Evolutionary conservation across 2,797 vertebrate species (phyloP), one percentile per base, ranked within the genome.

Genomic region (Octomys mimax): DNA sequence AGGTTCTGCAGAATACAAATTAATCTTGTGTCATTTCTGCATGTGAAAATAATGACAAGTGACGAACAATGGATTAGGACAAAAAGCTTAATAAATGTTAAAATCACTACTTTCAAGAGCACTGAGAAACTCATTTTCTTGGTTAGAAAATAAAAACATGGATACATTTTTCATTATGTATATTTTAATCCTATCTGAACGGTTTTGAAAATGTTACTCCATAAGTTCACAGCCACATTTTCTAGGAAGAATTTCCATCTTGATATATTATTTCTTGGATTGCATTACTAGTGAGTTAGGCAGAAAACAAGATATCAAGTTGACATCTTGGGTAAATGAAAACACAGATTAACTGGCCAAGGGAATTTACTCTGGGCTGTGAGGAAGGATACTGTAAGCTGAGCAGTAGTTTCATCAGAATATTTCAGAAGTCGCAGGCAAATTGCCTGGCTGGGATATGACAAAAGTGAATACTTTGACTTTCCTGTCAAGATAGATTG

Each of bases 211-310:
- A 98, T 95, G 82, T 82, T 90, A 79, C 81, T 86, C 79, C 87
- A 83, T 87, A 92, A 96, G 0, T 97, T 98, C 97, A 97, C 96
- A 97, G 87, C 96, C 46, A 1, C 87, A 96, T 98, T 96, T 97
- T 98, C 96, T 97, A 93, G 87, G 94, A 96, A 78, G 95, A 94
- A 96, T 98, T 98, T 98, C 97, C 97, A 97, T 95, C 97, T 97
- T 78, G 92, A 97, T 97, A 86, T 97, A 92, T 94, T 95, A 88
- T 97, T 98, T 98, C 96, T 96, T 94, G 96, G 97, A 87, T 89
- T 79, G 82, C 46, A 75, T 97, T 98, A 97, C 97, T 97, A 96
- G 89, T 1, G 13, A 97, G 78, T 97, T 95, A 96, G 93, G 93
- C 87, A 91, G 96, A 96, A 92, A 82, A 86, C 89, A 62, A 83